Percentiles rank a stretch among this genome's conserved stretches.
Conservation (phyloP, 2,888 invertebrate species). For the Drosophila melanosoma region DNA sequence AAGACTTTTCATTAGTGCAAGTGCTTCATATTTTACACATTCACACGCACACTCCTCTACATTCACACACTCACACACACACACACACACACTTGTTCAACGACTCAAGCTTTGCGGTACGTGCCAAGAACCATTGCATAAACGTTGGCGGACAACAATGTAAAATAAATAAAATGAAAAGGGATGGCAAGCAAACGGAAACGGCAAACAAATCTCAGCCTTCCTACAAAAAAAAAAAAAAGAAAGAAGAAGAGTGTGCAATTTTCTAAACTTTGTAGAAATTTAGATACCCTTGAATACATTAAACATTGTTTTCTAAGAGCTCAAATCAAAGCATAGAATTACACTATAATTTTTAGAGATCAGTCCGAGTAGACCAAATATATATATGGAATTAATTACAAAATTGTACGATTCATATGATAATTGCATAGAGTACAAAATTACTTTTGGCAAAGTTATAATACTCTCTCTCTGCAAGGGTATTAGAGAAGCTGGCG, state of each 20-base stretch:
- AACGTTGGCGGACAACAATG: conserved; percentile 69
- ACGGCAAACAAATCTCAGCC: conserved; percentile 69
- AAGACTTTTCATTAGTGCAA: conserved; percentile 76
- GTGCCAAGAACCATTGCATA: conserved; percentile 74
- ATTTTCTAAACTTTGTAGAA: not conserved
- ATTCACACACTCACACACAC: conserved; percentile 18
- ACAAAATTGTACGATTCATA: not conserved
- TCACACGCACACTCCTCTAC: conserved; percentile 9
- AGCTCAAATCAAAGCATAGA: not conserved
- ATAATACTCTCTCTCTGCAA: not conserved
- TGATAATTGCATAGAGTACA: not conserved
- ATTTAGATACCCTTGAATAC: conserved; percentile 6
- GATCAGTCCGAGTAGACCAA: no score
- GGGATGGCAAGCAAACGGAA: conserved; percentile 38
- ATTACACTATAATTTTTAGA: not conserved
- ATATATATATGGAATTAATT: not conserved
- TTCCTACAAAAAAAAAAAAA: conserved; percentile 11
- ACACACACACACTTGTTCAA: conserved; percentile 30
- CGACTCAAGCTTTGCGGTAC: conserved; percentile 63
- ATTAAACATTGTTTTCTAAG: not conserved
- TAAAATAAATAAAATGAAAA: conserved; percentile 66
- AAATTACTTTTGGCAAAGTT: not conserved
- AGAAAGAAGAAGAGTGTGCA: not conserved
- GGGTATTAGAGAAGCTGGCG: conserved; percentile 18
- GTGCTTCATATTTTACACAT: conserved; percentile 57